Evolutionary conservation across 2,113 vertebrate species (phyloP), one percentile per base, ranked within the genome.

Genomic region (Copsychus sechellarum): DNA sequence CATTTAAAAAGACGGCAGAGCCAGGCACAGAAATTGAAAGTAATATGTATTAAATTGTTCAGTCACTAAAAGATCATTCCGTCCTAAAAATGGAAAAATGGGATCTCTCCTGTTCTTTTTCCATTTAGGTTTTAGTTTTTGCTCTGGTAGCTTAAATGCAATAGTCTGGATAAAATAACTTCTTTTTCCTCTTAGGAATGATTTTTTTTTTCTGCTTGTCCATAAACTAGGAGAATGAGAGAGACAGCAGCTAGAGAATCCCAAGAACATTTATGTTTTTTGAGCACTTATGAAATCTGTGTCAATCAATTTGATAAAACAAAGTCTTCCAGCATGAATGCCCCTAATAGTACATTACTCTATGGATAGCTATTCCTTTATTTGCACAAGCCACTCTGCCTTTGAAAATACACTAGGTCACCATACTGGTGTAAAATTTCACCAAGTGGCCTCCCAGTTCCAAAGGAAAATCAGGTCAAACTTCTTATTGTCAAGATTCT

Each of bases 1-100:
- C 88, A 93, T 95, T 86, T 80, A 48, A 87, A 89, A 82, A 76
- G 61, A 85, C 74, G 71, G 81, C 81, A 94, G 66, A 81, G 33
- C 25, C 34, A 66, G 77, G 57, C 50, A 66, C 42, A 79, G 77
- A 87, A 91, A 47, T 38, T 92, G 54, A 43, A 81, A 93, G 64
- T 92, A 53, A 48, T 36, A 61, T 2, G 1, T 91, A 93, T 66
- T 86, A 77, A 85, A 85, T 69, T 81, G 70, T 89, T 92, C 90
- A 94, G 66, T 88, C 66, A 40, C 51, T 28, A 91, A 81, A 85
- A 86, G 53, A 88, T 65, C 29, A 31, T 86, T 83, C 58, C 33
- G 12, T 31, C 29, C 67, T 81, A 77, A 71, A 86, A 93, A 79
- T 29, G 28, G 47, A 77, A 71, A 86, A 93, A 79, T 29, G 28